Evolutionary conservation across 2,797 vertebrate genomes (phyloP).

Genomic region (Tenualosa ilisha): DNA sequence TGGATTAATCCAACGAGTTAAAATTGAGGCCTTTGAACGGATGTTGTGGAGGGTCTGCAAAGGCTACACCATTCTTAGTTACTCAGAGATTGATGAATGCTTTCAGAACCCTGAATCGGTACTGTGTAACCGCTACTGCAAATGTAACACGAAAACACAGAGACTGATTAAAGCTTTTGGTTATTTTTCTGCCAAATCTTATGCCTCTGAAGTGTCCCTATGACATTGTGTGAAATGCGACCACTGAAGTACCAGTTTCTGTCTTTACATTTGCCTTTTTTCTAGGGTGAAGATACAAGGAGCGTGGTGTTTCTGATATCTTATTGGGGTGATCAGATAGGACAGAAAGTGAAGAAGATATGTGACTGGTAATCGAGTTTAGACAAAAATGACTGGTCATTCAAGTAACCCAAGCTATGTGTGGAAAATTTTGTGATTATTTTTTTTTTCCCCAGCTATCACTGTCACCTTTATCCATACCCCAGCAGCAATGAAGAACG

Average conservation of each 20-base stretch:
- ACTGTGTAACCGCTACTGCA: constrained; percentile 40
- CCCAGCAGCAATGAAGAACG: constrained; percentile 88
- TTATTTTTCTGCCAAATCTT: too few species aligned
- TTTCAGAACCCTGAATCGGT: constrained; percentile 89
- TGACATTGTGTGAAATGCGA: neutral
- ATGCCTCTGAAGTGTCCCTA: too few species aligned
- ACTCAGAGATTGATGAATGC: constrained; percentile 83
- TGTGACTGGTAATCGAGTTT: constrained; percentile 89
- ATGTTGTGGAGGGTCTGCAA: constrained; percentile 97
- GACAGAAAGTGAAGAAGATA: constrained; percentile 98
- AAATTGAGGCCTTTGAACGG: constrained; percentile 92
- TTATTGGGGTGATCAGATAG: constrained; percentile 98
- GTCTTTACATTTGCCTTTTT: constrained; percentile 22
- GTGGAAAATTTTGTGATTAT: neutral
- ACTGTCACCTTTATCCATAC: constrained; percentile 95
- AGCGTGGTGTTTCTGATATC: constrained; percentile 94
- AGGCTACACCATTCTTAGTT: constrained; percentile 93
- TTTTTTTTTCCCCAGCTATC: constrained; percentile 77
- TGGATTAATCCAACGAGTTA: constrained; percentile 87
- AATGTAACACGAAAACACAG: too few species aligned
- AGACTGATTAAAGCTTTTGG: neutral
- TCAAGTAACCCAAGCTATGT: neutral
- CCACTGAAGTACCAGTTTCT: neutral
- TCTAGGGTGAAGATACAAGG: constrained; percentile 85
- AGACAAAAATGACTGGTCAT: neutral